Percentiles rank a stretch among this genome's conserved stretches.
Conservation (phyloP, 1,140 invertebrate species). For the Drosophila albomicans region DNA sequence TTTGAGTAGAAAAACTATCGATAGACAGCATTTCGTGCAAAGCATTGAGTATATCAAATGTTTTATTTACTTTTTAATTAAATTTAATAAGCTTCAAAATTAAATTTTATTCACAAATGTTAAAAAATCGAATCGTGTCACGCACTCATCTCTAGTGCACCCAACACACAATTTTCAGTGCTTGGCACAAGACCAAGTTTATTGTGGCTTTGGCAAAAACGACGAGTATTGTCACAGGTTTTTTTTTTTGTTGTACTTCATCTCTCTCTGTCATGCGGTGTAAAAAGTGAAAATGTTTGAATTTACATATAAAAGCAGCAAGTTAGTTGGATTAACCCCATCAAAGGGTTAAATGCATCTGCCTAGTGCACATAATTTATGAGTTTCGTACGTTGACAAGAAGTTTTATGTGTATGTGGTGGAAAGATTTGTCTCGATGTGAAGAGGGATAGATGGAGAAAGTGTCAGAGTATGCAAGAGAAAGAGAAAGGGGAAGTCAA, state of each 20-base stretch:
- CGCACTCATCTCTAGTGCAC: constrained; percentile 12
- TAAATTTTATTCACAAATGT: too few species aligned
- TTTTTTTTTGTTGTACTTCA: background rate
- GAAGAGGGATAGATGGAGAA: background rate
- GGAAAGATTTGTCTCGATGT: background rate
- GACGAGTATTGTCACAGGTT: constrained; percentile 31
- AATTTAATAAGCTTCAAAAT: too few species aligned
- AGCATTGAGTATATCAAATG: too few species aligned
- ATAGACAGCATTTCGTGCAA: too few species aligned
- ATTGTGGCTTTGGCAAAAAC: constrained; percentile 37
- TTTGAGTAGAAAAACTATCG: too few species aligned
- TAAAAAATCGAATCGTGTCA: background rate
- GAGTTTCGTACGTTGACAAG: constrained; percentile 24
- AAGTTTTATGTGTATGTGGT: background rate
- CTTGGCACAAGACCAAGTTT: constrained; percentile 61
- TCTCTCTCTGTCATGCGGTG: background rate
- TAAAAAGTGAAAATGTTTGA: constrained; percentile 58
- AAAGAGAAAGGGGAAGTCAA: background rate
- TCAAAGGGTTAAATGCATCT: constrained; percentile 67
- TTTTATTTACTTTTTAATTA: too few species aligned
- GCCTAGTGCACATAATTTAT: constrained; percentile 56
- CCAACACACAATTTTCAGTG: constrained; percentile 1
- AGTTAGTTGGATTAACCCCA: constrained; percentile 16
- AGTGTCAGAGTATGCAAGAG: background rate
- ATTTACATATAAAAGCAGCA: constrained; percentile 58